Base-by-base conservation (phyloP, 2,888 invertebrate genomes). In the Tenthredo mesomela region DNA sequence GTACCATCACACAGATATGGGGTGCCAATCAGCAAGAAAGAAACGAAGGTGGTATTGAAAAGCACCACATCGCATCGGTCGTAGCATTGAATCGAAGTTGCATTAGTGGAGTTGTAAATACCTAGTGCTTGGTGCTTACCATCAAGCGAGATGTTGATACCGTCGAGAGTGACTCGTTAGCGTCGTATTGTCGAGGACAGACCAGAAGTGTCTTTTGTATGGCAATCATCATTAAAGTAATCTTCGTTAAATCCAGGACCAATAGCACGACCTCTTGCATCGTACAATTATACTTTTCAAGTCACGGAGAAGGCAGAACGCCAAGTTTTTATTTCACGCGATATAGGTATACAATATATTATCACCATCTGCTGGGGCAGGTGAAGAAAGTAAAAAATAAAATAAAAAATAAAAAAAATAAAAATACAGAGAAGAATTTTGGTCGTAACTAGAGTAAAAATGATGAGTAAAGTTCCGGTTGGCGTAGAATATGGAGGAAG, bases 141-240 rank as follows among this genome's bases (percentile, higher is more conserved):
- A 61, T 80, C 80, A 25, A 70, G 70, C n/a, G 33, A 33, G n/a
- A 33, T 61, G 80, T 65, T 80, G 80, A 40, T 40, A 80, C 15
- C n/a, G 80, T 40, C n/a, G 25, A 40, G 29, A 82, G 65, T 82
- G 67, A 67, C 82, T 82, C 82, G 70, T 82, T 82, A 82, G 82
- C 67, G 67, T 70, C 18, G 67, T 82, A 82, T 82, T 82, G 82
- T 82, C 47, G 47, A 47, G 47, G 21, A 58, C 50, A 47, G 61
- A 73, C 71, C 43, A 61, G 61, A 58, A 61, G 61, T 21, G 80
- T 37, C 71, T 73, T 73, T 73, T 43, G 71, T 73, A 73, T 73
- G 71, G 71, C 77, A 80, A 80, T 80, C 80, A 80, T 67, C 82
- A 50, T 82, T 82, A 82, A 25, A 70, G 82, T 82, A 82, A 65